These are phyloP conservation scores for Rhinoraja longicauda DNA, from an alignment of 2,797 vertebrate genomes.

Conservation along the genomic window DNA sequence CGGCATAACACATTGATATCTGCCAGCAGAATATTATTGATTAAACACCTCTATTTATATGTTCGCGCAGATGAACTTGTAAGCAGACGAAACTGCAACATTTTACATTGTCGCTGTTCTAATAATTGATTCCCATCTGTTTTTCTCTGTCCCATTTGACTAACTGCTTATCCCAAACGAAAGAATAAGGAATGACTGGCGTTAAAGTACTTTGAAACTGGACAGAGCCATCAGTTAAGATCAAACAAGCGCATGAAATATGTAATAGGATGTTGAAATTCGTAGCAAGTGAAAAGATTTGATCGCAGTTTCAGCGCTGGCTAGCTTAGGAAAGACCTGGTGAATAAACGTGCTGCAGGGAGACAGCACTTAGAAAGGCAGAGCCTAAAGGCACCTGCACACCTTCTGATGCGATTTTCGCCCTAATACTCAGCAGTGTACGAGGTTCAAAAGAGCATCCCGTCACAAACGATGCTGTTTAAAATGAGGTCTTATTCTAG, in stretches of 20 bases:
- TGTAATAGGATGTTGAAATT: constrained; percentile 21
- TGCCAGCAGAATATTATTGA: constrained; percentile 24
- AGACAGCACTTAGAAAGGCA: constrained; percentile 18
- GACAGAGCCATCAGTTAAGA: background rate
- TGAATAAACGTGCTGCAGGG: constrained; percentile 28
- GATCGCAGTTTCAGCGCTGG: constrained; percentile 15
- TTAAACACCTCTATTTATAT: constrained; percentile 35
- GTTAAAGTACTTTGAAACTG: background rate
- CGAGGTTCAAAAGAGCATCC: constrained; percentile 8
- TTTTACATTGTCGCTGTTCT: constrained; percentile 23
- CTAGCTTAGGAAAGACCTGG: background rate
- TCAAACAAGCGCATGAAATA: constrained; percentile 30
- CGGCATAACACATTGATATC: background rate
- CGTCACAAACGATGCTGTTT: constrained; percentile 32
- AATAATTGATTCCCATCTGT: constrained; percentile 33
- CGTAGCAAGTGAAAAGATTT: constrained; percentile 21
- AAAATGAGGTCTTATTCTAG: constrained; percentile 34
- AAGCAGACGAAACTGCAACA: background rate
- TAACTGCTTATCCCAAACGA: background rate
- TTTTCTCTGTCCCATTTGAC: constrained; percentile 27
- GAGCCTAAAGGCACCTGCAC: constrained; percentile 32
- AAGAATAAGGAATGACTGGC: background rate
- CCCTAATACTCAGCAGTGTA: constrained; percentile 27
- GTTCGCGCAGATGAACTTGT: background rate
- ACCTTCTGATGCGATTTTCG: constrained; percentile 13